Evolutionary conservation across 2,888 invertebrate genomes (phyloP), one percentile per base, ranked within the genome.

Genomic region (Elegia similella): DNA sequence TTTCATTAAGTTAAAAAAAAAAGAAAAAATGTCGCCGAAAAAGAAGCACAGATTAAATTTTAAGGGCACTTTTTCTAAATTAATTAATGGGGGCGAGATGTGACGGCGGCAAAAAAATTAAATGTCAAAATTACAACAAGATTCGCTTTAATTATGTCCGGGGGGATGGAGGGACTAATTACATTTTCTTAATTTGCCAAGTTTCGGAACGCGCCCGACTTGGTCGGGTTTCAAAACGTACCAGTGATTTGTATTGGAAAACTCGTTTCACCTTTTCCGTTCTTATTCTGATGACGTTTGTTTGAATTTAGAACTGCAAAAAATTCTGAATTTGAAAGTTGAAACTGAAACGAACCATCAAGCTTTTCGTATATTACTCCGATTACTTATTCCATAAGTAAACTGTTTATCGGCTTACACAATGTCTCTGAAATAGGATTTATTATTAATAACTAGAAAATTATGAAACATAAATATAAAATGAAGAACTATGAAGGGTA

Each of bases 121-220:
- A 89, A 89, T 79, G 88, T 89, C 87, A 86, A 88, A 89, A 89
- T 90, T 90, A 90, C 89, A 89, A 88, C 88, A 87, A 88, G 86
- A 89, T 89, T 88, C 80, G 78, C 81, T 81, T 88, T 88, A 87
- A 90, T 88, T 87, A 88, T 88, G 88, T 88, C 87, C 83, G 65
- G 62, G 58, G 70, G 70, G 70, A 74, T 66, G 67, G 73, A 58
- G 66, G 62, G 57, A 82, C 88, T 89, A 89, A 90, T 89, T 89
- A 88, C 89, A 86, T 88, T 89, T 89, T 88, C 90, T 88, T 89
- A 89, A 90, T 91, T 90, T 85, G 88, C 82, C 86, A 90, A 89
- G 80, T 89, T 87, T 73, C 69, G 64, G 67, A 46, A 67, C 68
- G 65, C 62, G 23, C 70, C 65, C 63, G 73, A 65, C 64, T 74